Evolutionary conservation across 2,797 vertebrate species (phyloP), one percentile per base, ranked within the genome.

Genomic region (Leptodactylus fallax): DNA sequence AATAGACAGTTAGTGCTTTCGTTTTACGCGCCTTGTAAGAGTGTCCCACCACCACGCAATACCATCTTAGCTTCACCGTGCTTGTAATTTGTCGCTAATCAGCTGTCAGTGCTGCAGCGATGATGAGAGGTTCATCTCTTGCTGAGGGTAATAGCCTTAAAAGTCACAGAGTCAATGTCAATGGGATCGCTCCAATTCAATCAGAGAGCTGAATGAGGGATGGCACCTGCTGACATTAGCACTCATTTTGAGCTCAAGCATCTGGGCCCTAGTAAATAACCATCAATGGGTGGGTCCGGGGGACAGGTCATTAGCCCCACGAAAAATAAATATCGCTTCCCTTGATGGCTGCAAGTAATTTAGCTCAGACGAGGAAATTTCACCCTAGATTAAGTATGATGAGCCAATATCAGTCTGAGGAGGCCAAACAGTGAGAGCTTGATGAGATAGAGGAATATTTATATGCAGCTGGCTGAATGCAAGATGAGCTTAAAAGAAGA

Each of bases 241-340:
- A 97, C 97, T 99, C 98, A 98, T 97, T 98, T 97, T 99, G 98
- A 99, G 98, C 95, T 95, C 96, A 95, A 99, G 97, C 98, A 99
- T 99, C 98, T 99, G 98, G 97, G 97, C 96, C 97, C 98, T 97
- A 98, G 98, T 99, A 99, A 99, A 99, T 99, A 99, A 99, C 97
- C 97, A 98, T 99, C 97, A 98, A 97, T 98, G 97, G 98, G 97
- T 95, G 98, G 98, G 98, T 96, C 97, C 90, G 93, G 94, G 96
- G 97, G 98, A 99, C 98, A 98, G 98, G 97, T 98, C 98, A 99
- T 99, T 99, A 99, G 98, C 97, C 97, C 97, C 96, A 97, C 97
- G 96, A 98, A 98, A 98, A 99, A 99, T 99, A 99, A 99, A 99
- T 98, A 98, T 98, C 97, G 95, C 95, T 96, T 97, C 97, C 97